phyloP scores from a whole-genome alignment of 2,797 vertebrate species.

The Myotis myotis region DNA sequence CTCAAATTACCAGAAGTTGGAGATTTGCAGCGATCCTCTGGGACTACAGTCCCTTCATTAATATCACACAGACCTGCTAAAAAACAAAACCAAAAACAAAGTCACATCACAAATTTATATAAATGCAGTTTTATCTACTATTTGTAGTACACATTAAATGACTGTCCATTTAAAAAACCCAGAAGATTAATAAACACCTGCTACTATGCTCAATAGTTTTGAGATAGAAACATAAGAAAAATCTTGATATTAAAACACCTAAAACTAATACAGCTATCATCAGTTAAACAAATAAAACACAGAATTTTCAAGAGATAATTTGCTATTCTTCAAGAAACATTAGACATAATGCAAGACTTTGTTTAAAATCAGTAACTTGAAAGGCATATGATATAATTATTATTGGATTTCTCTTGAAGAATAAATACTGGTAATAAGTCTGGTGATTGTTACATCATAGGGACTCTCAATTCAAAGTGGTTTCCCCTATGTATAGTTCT shows the following conservation, averaged over 20 bases:
- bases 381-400: neutral
- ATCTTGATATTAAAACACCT: slow-evolving; percentile 7
- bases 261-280: neutral
- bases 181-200: neutral
- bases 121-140: neutral
- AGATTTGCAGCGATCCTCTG: slow-evolving; percentile 98
- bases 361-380: neutral
- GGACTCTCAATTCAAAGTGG: neutral
- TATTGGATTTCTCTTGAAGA: neutral
- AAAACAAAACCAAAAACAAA: slow-evolving; percentile 69
- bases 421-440: neutral
- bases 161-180: neutral
- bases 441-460: neutral
- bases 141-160: neutral
- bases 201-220: neutral
- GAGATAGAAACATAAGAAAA: neutral
- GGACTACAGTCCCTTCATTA: slow-evolving; percentile 92
- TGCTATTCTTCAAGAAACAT: slow-evolving; percentile 1
- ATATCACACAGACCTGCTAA: slow-evolving; percentile 96
- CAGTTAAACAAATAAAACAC: neutral
- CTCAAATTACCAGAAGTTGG: slow-evolving; percentile 95
- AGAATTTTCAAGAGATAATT: neutral
- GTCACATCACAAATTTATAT: neutral
- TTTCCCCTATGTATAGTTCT: neutral
- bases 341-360: neutral